These are phyloP conservation scores for Tamandua tetradactyla DNA, from an alignment of 2,797 vertebrate species.

Conservation along the genomic window DNA sequence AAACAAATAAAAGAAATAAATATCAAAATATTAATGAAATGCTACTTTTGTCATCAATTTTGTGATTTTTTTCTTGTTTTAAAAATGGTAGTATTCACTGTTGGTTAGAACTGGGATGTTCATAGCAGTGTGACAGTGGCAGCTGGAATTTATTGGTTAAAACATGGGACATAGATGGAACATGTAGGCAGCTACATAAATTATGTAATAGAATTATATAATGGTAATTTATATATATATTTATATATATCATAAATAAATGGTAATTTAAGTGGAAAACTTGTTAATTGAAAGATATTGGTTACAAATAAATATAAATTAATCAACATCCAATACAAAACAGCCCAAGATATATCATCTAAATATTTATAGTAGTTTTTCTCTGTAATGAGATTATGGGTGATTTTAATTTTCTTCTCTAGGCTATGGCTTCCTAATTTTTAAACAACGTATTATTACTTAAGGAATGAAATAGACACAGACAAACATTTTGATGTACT, in stretches of 20 bases:
- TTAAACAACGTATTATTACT: background rate
- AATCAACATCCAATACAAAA: background rate
- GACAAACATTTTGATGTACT: background rate
- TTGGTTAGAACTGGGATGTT: background rate
- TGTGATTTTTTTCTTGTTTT: background rate
- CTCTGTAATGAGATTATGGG: background rate
- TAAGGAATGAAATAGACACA: background rate
- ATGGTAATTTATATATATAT: too few relatives aligned
- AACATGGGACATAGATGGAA: background rate
- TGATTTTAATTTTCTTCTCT: background rate
- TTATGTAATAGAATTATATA: background rate
- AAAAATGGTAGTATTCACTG: background rate
- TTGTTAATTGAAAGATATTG: background rate
- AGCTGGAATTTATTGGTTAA: background rate
- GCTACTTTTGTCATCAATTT: background rate
- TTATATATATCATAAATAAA: too few relatives aligned
- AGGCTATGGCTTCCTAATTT: background rate
- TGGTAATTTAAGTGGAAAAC: background rate
- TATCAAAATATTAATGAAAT: background rate
- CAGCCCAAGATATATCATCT: background rate
- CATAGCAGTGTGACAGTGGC: background rate
- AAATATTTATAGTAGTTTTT: background rate
- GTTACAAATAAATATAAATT: background rate
- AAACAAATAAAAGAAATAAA: background rate
- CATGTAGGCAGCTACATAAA: background rate